Percentiles rank a stretch among this genome's conserved stretches.
phyloP scores from a whole-genome alignment of 1,140 invertebrate genomes.

The Charaxes varanes region DNA sequence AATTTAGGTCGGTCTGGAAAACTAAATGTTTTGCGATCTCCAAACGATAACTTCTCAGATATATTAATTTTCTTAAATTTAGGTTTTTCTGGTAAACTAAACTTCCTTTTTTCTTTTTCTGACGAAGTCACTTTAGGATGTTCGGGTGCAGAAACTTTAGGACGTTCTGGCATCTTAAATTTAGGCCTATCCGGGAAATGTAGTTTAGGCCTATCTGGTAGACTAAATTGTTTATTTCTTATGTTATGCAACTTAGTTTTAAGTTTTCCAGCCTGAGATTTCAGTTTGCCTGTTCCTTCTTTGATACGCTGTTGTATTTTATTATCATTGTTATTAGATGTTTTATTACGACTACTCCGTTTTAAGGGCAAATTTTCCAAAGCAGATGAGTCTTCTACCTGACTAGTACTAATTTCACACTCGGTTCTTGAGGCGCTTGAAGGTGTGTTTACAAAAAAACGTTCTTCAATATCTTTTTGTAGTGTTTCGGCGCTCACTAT shows the following conservation, averaged over 20 bases:
- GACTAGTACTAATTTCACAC: constrained; percentile 80
- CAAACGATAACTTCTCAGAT: constrained; percentile 74
- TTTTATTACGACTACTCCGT: constrained; percentile 74
- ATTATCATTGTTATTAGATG: constrained; percentile 47
- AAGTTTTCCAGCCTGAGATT: constrained; percentile 76
- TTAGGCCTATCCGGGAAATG: constrained; percentile 72
- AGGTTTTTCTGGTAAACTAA: constrained; percentile 73
- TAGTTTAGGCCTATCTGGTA: constrained; percentile 74
- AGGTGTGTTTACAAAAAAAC: constrained; percentile 70
- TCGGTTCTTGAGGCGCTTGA: constrained; percentile 78
- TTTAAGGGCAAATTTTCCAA: constrained; percentile 78
- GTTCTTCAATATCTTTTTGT: constrained; percentile 76
- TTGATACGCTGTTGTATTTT: constrained; percentile 74
- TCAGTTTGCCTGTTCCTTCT: constrained; percentile 75
- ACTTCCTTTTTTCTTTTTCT: constrained; percentile 74
- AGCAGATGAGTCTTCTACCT: constrained; percentile 79
- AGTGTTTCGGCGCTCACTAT: constrained; percentile 56
- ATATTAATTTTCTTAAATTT: constrained; percentile 77
- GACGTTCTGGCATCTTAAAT: constrained; percentile 76
- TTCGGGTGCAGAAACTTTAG: constrained; percentile 75
- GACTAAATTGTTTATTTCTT: constrained; percentile 72
- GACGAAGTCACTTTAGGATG: constrained; percentile 74
- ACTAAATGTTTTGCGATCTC: constrained; percentile 75
- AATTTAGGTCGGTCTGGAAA: constrained; percentile 76
- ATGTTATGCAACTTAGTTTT: constrained; percentile 77